Percentiles rank a stretch among this genome's conserved stretches.
Evolutionary conservation across 1,140 invertebrate species (phyloP).

Genomic region (Rhagoletis zephyria): DNA sequence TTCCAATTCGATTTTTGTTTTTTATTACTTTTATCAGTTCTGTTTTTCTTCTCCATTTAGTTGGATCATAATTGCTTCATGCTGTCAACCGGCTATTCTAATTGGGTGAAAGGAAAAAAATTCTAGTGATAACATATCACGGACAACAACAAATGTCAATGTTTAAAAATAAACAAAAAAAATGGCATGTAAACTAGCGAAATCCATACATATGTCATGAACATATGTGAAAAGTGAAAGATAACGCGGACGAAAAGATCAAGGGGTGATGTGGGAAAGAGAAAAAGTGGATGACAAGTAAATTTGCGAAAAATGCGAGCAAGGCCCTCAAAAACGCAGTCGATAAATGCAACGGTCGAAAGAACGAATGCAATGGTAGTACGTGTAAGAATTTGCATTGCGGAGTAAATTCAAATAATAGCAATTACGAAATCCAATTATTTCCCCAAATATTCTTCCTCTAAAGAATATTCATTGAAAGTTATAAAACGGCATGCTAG

Average conservation of each 20-base stretch:
- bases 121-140: background rate
- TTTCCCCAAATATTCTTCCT: background rate
- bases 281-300: background rate
- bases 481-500: background rate
- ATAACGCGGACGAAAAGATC: background rate
- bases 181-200: background rate
- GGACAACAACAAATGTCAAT: background rate
- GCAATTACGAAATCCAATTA: slow-evolving; percentile 18
- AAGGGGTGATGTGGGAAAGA: background rate
- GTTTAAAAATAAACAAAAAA: background rate
- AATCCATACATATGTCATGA: no score
- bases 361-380: background rate
- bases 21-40: no score
- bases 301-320: slow-evolving; percentile 34
- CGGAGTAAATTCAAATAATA: background rate
- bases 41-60: no score
- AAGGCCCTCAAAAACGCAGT: background rate
- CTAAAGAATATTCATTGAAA: background rate
- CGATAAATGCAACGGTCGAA: background rate
- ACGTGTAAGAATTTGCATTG: background rate
- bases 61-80: no score
- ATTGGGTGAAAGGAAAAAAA: background rate
- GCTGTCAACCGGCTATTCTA: no score
- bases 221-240: background rate
- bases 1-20: background rate